A percentile compares a stretch with the other conserved stretches of the same genome.
Conservation (phyloP, 2,888 invertebrate species). For the Blastobasis lacticolella region DNA sequence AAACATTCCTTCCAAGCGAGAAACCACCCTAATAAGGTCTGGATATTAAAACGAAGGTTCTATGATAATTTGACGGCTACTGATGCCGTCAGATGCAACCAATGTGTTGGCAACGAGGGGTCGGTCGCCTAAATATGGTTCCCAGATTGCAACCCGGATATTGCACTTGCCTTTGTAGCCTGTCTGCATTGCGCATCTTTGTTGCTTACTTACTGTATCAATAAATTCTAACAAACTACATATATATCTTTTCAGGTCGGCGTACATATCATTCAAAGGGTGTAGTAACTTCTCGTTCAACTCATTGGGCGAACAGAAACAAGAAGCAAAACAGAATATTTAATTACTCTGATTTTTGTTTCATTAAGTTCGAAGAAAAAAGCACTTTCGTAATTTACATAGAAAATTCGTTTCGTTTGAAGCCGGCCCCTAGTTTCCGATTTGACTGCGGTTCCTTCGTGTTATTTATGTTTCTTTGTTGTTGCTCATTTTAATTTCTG, state of each 20-base stretch:
- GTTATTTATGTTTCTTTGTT: no score
- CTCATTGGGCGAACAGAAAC: no score
- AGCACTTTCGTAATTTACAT: conserved; percentile 2
- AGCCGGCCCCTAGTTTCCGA: neutral
- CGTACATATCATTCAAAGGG: no score
- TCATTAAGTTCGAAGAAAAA: conserved; percentile 4
- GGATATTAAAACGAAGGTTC: no score
- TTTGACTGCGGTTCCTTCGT: neutral
- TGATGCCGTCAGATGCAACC: conserved; percentile 14
- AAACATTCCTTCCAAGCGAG: neutral
- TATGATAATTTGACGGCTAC: conserved; percentile 12
- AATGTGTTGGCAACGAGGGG: conserved; percentile 12
- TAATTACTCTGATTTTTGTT: conserved; percentile 1
- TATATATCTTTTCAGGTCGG: no score
- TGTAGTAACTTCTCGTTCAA: no score
- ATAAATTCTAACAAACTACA: no score
- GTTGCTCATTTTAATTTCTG: no score
- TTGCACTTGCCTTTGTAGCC: neutral
- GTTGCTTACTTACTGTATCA: no score
- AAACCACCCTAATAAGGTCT: no score
- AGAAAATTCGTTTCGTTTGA: conserved; percentile 3
- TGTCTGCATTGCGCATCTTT: no score
- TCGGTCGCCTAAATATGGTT: conserved; percentile 10
- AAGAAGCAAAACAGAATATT: neutral
- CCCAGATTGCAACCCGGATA: conserved; percentile 5